Evolutionary conservation across 92 coral and sea anemone species (phyloP).

Genomic region (Siderastrea siderea): DNA sequence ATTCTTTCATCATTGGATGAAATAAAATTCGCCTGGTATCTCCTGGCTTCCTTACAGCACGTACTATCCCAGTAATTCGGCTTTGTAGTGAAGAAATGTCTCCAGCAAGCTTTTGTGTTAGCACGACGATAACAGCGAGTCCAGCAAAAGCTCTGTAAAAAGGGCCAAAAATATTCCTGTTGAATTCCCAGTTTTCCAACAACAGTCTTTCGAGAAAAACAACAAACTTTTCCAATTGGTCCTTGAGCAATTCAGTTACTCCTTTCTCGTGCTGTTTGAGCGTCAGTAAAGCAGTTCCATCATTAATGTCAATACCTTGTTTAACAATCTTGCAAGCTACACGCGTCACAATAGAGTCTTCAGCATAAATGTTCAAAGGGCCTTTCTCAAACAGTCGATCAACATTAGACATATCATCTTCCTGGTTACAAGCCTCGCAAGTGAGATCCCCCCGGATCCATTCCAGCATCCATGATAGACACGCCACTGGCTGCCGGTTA

Average conservation of each 20-base stretch:
- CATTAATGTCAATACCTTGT: background rate
- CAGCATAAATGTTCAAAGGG: constrained; percentile 71
- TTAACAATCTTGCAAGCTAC: constrained; percentile 39
- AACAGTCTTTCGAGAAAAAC: constrained; percentile 17
- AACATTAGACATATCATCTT: constrained; percentile 24
- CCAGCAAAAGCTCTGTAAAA: constrained; percentile 23
- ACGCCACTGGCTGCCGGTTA: constrained; percentile 44
- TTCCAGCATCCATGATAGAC: constrained; percentile 82
- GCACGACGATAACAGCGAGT: background rate
- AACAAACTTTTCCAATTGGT: constrained; percentile 12
- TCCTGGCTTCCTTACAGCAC: background rate
- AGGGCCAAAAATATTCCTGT: constrained; percentile 3
- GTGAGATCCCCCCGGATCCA: constrained; percentile 48
- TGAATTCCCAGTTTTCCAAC: background rate
- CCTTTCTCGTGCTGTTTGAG: constrained; percentile 15
- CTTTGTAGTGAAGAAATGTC: constrained; percentile 4
- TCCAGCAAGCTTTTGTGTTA: constrained; percentile 6
- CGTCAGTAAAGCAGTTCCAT: background rate
- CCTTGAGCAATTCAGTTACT: background rate
- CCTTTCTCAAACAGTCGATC: constrained; percentile 88
- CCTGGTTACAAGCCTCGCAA: background rate
- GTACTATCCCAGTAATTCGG: background rate
- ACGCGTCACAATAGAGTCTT: constrained; percentile 61
- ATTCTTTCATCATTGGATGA: constrained; percentile 5
- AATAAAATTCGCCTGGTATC: constrained; percentile 1